phyloP scores from a whole-genome alignment of 2,888 invertebrate species.

The Sinhomidia bicolor region DNA sequence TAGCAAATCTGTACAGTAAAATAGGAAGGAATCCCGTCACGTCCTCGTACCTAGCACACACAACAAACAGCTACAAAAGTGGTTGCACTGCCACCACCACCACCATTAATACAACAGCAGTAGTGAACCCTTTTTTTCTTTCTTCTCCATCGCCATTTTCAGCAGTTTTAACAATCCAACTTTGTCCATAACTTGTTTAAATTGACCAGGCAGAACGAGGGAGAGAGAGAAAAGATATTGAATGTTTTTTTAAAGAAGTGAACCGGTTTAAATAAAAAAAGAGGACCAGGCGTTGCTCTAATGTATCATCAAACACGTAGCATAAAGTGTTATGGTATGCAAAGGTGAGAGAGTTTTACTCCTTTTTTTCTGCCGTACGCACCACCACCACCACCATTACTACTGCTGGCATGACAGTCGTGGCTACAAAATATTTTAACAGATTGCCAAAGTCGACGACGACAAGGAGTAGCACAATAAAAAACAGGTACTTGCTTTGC shows the following conservation, averaged over 20 bases:
- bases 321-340: conserved; percentile 15
- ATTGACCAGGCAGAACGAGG: conserved; percentile 2
- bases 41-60: background rate
- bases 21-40: background rate
- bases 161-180: conserved; percentile 49
- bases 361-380: background rate
- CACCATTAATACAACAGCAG: background rate
- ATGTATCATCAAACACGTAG: conserved; percentile 48
- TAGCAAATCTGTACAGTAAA: background rate
- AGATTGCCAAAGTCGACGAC: background rate
- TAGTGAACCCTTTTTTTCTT: background rate
- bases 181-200: conserved; percentile 58
- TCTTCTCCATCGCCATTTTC: conserved; percentile 28
- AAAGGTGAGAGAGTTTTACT: background rate
- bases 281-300: conserved; percentile 23
- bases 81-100: background rate
- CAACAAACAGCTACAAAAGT: conserved; percentile 26
- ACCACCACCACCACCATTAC: background rate
- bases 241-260: background rate
- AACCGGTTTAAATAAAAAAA: conserved; percentile 62
- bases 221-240: no score
- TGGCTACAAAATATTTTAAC: background rate
- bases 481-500: no score
- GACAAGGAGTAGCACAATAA: no score
- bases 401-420: background rate